Conservation (phyloP, 2,888 invertebrate genomes). For the Chrysodeixis includens region DNA sequence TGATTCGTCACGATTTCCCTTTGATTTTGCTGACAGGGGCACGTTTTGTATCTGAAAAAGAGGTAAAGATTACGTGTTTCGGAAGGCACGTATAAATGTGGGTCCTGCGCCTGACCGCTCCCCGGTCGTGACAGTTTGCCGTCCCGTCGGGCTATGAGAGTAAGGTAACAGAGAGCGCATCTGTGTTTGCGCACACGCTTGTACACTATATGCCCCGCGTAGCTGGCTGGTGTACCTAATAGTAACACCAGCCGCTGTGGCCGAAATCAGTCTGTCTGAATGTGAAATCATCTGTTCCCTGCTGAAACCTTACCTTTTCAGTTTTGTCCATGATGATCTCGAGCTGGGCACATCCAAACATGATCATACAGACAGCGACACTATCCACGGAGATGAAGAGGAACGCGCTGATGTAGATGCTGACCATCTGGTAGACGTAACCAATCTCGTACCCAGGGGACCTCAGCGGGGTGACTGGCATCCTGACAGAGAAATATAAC, state of each 20-base stretch:
- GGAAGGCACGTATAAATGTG: no score
- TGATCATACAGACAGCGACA: constrained; percentile 78
- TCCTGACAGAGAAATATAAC: constrained; percentile 69
- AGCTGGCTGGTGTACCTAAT: no score
- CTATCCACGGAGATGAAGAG: constrained; percentile 81
- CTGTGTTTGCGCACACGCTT: no score
- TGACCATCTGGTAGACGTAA: constrained; percentile 76
- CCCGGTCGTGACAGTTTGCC: no score
- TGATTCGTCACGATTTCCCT: constrained; percentile 43
- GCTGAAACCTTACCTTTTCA: no score
- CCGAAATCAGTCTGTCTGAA: no score
- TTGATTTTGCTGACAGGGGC: constrained; percentile 53
- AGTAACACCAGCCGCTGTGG: no score
- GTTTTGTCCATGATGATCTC: constrained; percentile 81
- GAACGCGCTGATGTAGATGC: constrained; percentile 77
- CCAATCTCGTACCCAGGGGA: constrained; percentile 78
- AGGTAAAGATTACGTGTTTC: not conserved
- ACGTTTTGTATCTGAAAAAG: constrained; percentile 67
- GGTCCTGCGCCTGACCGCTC: no score
- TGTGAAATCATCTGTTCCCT: no score
- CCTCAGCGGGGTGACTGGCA: constrained; percentile 75
- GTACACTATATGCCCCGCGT: no score
- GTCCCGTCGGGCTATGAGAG: no score
- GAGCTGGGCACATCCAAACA: constrained; percentile 81
- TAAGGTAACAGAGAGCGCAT: no score